These are phyloP conservation scores for Zaprionus camerounensis DNA, from an alignment of 1,140 invertebrate species.

Conservation along the genomic window DNA sequence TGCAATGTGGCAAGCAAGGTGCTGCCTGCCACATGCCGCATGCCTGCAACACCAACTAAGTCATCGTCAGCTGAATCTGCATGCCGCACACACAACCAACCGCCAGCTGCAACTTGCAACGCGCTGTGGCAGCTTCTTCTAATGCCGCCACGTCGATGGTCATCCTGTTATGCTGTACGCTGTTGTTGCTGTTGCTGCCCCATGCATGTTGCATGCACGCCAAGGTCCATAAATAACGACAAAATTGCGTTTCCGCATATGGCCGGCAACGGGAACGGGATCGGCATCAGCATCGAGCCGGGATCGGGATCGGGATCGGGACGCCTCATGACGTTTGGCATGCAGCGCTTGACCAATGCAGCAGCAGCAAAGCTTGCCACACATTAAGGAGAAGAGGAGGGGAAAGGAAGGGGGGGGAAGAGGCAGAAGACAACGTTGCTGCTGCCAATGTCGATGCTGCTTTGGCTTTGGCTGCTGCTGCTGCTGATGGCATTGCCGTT, in stretches of 20 bases:
- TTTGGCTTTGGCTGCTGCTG: neutral
- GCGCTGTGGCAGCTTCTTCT: constrained; percentile 34
- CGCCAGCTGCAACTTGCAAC: constrained; percentile 4
- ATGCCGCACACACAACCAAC: constrained; percentile 54
- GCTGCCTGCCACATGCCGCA: constrained; percentile 34
- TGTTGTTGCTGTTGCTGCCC: constrained; percentile 7
- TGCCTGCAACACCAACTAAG: constrained; percentile 67
- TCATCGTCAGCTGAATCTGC: constrained; percentile 75
- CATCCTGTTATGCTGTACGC: constrained; percentile 75
- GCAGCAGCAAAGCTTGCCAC: constrained; percentile 3
- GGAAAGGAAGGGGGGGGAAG: neutral
- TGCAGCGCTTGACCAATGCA: constrained; percentile 50
- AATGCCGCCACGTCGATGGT: constrained; percentile 61
- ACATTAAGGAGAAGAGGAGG: neutral
- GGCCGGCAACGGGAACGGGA: constrained; percentile 34
- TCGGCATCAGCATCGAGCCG: constrained; percentile 8
- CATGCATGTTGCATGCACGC: constrained; percentile 73
- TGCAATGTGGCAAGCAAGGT: constrained; percentile 61
- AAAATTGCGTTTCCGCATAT: constrained; percentile 84
- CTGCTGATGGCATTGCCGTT: constrained; percentile 24
- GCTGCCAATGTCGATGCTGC: constrained; percentile 26
- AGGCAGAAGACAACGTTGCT: constrained; percentile 6
- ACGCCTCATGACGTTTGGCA: constrained; percentile 34
- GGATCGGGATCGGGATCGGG: constrained; percentile 15
- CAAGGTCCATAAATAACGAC: constrained; percentile 84